Conservation (phyloP, 1,140 invertebrate species). For the Drosophila oshimai region DNA sequence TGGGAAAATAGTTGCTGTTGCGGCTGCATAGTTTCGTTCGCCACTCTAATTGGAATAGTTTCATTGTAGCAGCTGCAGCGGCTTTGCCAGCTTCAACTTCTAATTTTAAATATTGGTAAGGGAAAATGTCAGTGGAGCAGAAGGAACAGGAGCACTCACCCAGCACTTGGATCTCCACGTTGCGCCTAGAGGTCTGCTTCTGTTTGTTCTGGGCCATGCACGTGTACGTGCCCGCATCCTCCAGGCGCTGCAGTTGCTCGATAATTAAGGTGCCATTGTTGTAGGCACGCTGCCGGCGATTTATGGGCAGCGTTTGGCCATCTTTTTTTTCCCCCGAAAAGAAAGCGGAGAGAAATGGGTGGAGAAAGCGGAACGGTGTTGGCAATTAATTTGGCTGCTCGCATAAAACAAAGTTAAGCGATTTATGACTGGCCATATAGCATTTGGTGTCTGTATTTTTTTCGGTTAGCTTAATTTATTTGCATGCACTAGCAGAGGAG, state of each 20-base stretch:
- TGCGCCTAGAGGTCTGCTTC: conserved; percentile 89
- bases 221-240: conserved; percentile 93
- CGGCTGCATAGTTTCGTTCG: conserved; percentile 71
- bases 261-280: conserved; percentile 94
- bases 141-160: conserved; percentile 85
- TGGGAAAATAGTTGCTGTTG: conserved; percentile 68
- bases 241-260: conserved; percentile 89
- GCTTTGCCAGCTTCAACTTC: background rate
- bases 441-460: conserved; percentile 20
- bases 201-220: conserved; percentile 94
- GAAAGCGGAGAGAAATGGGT: background rate
- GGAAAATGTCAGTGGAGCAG: no score
- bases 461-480: conserved; percentile 25
- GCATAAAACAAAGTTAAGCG: conserved; percentile 60
- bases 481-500: conserved; percentile 4
- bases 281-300: conserved; percentile 93
- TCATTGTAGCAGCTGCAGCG: conserved; percentile 44
- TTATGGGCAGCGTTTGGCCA: conserved; percentile 91
- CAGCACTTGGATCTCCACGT: conserved; percentile 92
- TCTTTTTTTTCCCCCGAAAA: conserved; percentile 83
- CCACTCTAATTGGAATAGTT: conserved; percentile 79
- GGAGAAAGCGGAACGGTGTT: conserved; percentile 23
- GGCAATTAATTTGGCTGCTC: conserved; percentile 67
- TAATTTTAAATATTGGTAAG: conserved; percentile 70
- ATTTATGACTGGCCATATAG: conserved; percentile 59